Base-by-base conservation (phyloP, 1,140 invertebrate species). In the Dendroctonus valens region DNA sequence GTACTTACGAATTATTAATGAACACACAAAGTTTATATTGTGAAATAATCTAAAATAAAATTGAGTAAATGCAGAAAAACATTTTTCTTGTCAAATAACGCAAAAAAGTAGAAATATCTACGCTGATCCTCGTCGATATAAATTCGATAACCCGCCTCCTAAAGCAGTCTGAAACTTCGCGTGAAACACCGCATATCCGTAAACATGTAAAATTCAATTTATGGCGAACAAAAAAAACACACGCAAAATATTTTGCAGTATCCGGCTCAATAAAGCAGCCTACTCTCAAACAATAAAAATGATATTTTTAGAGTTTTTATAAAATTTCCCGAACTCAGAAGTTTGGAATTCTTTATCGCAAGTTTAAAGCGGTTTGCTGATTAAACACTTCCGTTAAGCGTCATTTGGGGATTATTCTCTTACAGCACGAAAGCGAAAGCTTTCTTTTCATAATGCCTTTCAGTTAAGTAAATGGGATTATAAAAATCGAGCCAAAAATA, bases 261-360 rank as follows among this genome's bases (percentile, higher is more conserved):
- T 9, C 8, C 42, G n/a, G 26, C 8, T 14, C 50, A 26, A 52
- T 52, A 52, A 52, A 52, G 15, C n/a, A n/a, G 15, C 50, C 50
- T 15, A 52, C 50, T 52, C 50, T 52, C 6, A n/a, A 15, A 26
- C 50, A 52, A 52, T 52, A 14, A 52, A 52, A 52, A 26, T 26
- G n/a, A 9, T 52, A 52, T 52, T 52, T 52, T 52, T 52, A 26
- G 50, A 9, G 15, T 52, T 15, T 26, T n/a, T 14, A 9, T 9
- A 52, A 52, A 52, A 52, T n/a, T 52, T 52, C 37, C 37, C 9
- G 50, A 52, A 52, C 37, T 52, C 5, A 9, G 26, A 26, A 26
- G 26, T 26, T 26, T 52, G 5, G 12, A 52, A 9, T 52, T 52
- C 37, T 15, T 52, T 14, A 26, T 14, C 7, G n/a, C 15, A 14